Evolutionary conservation across 2,797 vertebrate species (phyloP).

Genomic region (Lagorchestes hirsutus): DNA sequence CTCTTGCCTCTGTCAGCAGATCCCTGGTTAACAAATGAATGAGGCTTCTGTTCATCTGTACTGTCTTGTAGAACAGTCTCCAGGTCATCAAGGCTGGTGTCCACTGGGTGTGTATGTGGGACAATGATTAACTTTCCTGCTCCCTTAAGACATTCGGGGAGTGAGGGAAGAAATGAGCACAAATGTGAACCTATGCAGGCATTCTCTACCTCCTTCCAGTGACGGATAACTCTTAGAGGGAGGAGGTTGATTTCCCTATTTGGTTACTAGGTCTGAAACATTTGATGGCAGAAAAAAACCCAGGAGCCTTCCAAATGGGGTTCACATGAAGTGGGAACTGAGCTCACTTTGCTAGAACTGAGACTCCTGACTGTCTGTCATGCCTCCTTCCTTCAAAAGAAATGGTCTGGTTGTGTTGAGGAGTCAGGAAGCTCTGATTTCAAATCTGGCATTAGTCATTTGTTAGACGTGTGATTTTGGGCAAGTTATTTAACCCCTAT

Average conservation of each 20-base stretch:
- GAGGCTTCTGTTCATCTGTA: no score
- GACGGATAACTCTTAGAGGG: background rate
- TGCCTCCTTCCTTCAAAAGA: no score
- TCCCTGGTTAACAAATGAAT: background rate
- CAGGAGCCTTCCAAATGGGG: no score
- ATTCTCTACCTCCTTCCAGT: background rate
- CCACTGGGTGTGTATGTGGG: background rate
- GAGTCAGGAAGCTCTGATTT: no score
- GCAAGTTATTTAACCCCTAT: no score
- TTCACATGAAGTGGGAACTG: no score
- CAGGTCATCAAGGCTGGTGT: background rate
- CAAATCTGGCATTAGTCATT: no score
- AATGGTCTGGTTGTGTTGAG: no score
- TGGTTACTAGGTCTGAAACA: background rate
- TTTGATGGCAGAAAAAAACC: no score
- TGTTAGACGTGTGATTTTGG: no score
- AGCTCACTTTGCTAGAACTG: no score
- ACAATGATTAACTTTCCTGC: background rate
- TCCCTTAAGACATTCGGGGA: background rate
- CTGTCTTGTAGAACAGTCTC: background rate
- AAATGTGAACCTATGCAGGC: background rate
- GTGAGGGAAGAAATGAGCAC: background rate
- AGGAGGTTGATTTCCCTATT: background rate
- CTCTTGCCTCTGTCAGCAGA: background rate
- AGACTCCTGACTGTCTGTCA: no score